Base-by-base conservation (phyloP, 2,113 vertebrate species). In the Lepus europaeus region DNA sequence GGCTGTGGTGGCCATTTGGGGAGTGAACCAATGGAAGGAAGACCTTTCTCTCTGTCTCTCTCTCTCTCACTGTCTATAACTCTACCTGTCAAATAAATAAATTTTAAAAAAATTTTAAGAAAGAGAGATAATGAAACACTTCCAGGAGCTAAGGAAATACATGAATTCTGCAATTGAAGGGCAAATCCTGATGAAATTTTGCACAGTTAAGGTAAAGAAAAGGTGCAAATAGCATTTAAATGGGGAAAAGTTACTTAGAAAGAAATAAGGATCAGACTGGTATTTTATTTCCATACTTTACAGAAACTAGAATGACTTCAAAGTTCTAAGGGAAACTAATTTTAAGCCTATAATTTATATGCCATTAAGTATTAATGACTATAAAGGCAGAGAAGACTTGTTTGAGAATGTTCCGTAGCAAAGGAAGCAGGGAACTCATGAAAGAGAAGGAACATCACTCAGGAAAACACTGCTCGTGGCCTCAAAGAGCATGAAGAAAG, bases 261-360 rank as follows among this genome's bases (percentile, higher is more conserved):
- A 89, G 31, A 90, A 90, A 22, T 69, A 69, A 92, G 33, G 87
- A 80, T 82, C 29, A 59, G 19, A 72, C 19, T 86, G 51, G 3
- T 51, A 76, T 87, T 63, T 36, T 90, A 70, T 29, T 80, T 87
- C n/a, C 70, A 77, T 73, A 23, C 61, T 91, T 77, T 69, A n/a
- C 29, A 93, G 61, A 39, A 95, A 31, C n/a, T 88, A 87, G 49
- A 87, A 90, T 79, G 31, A 89, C 72, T 81, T 88, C 61, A 79
- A 17, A 92, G 33, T 90, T 76, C 68, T 73, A 17, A 63, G 12
- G 23, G 39, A 83, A 95, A 80, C 56, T 63, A 1, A 64, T 94
- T 92, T 83, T 89, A 53, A 96, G 74, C 39, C 36, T 76, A 87
- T 33, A 94, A 72, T 68, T 78, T 93, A 72, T 73, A 14, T 72